Evolutionary conservation across 1,140 invertebrate genomes (phyloP).

Genomic region (Apis florea): DNA sequence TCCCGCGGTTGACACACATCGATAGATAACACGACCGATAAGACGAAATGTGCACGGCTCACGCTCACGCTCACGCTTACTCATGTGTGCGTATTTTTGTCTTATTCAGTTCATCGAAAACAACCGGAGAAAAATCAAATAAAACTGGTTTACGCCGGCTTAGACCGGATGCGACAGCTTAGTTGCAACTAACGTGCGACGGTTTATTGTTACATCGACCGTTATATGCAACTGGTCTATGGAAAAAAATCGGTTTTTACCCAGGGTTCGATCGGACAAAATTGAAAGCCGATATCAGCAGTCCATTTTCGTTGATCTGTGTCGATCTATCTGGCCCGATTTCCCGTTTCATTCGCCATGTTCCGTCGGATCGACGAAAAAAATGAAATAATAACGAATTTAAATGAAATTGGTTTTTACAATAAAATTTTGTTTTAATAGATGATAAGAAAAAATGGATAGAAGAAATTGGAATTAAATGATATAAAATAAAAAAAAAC

Average conservation of each 20-base stretch:
- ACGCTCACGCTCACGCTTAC: background rate
- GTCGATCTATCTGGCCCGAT: slow-evolving; percentile 5
- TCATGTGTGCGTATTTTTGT: slow-evolving; percentile 15
- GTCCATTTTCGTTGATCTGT: background rate
- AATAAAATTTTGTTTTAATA: background rate
- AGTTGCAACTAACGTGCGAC: slow-evolving; percentile 12
- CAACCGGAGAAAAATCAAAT: slow-evolving; percentile 46
- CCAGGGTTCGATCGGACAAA: background rate
- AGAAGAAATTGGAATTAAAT: no score
- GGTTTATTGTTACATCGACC: slow-evolving; percentile 36
- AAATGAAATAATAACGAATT: background rate
- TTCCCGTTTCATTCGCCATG: background rate
- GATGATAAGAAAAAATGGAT: background rate
- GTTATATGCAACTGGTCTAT: background rate
- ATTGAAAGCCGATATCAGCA: background rate
- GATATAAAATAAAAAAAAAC: no score
- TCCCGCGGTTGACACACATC: background rate
- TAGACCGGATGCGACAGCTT: slow-evolving; percentile 18
- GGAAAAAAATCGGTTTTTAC: slow-evolving; percentile 25
- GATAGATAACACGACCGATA: slow-evolving; percentile 42
- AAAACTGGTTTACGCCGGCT: slow-evolving; percentile 42
- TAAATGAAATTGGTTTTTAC: background rate
- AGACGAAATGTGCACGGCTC: background rate
- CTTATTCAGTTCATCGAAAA: slow-evolving; percentile 37
- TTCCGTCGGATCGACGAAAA: background rate